Evolutionary conservation across 2,888 invertebrate genomes (phyloP), one percentile per base, ranked within the genome.

Genomic region (Leucoma salicis): DNA sequence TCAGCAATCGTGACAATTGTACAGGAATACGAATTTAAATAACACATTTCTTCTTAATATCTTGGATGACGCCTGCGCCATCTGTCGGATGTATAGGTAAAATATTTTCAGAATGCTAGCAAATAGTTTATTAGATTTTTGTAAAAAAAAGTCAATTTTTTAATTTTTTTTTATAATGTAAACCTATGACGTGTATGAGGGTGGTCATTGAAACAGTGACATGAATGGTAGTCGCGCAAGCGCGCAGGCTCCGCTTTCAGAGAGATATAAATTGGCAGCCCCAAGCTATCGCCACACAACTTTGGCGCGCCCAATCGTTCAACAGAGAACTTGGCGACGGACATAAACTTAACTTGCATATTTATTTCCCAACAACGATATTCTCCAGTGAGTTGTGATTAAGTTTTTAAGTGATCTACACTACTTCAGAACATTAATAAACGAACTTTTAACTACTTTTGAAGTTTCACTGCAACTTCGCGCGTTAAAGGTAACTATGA

Each of bases 271-370:
- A 82, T 82, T 62, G 77, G 82, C 57, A 64, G 66, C 74, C 61
- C 71, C 71, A 71, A 71, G 65, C 77, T 63, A 67, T 62, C 65
- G 73, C 68, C 86, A 72, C 88, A 88, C 73, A 86, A 88, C 82
- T 87, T 88, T 84, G 78, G 75, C 85, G 86, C 83, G 82, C 72
- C 75, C 78, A 77, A 80, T 74, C 85, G 81, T 74, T 76, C 77
- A 68, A 68, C 77, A 64, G 75, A 81, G 76, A 70, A 79, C 70
- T 73, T 66, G 66, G 68, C 66, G 70, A 68, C 70, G 52, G 62
- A 63, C 46, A 53, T 56, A 60, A 48, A 59, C 57, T 66, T 52
- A 52, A 59, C 59, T 54, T 58, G 52, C 46, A 63, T 42, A 55
- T 53, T 53, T 57, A 60, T 59, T 63, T 46, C 41, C 38, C 14